Evolutionary conservation across 2,113 vertebrate species (phyloP).

Genomic region (Ariopsis seemanni): DNA sequence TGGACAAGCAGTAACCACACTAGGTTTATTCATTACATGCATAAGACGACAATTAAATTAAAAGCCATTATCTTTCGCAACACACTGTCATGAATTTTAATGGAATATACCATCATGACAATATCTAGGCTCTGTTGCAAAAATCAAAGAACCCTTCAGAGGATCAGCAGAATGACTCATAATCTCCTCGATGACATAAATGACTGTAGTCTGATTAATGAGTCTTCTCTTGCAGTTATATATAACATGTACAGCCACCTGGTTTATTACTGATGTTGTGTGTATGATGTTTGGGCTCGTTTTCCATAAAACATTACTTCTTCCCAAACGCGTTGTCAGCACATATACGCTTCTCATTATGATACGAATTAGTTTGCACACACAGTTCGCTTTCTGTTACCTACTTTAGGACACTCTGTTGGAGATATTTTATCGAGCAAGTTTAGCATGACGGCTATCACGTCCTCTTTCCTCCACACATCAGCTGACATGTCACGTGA

Average conservation of each 20-base stretch:
- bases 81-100: not conserved
- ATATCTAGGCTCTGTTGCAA: not conserved
- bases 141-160: not conserved
- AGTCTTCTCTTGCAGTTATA: not conserved
- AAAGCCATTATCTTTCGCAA: not conserved
- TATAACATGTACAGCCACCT: not conserved
- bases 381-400: slow-evolving; percentile 27
- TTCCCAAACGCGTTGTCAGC: not conserved
- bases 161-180: not conserved
- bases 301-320: not conserved
- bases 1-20: slow-evolving; percentile 54
- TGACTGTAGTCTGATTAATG: not conserved
- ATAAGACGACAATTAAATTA: too few relatives aligned
- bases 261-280: too few relatives aligned
- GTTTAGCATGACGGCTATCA: slow-evolving; percentile 52
- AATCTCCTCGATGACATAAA: not conserved
- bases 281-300: not conserved
- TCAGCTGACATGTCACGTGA: slow-evolving; percentile 51
- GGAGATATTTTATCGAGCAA: slow-evolving; percentile 60
- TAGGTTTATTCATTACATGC: not conserved
- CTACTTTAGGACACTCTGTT: slow-evolving; percentile 65
- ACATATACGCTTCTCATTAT: not conserved
- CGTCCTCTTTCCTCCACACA: slow-evolving; percentile 25
- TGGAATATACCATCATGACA: not conserved
- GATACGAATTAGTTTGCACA: not conserved